These are phyloP conservation scores for Enteromius anoplus DNA, from an alignment of 2,797 vertebrate species.

Conservation along the genomic window DNA sequence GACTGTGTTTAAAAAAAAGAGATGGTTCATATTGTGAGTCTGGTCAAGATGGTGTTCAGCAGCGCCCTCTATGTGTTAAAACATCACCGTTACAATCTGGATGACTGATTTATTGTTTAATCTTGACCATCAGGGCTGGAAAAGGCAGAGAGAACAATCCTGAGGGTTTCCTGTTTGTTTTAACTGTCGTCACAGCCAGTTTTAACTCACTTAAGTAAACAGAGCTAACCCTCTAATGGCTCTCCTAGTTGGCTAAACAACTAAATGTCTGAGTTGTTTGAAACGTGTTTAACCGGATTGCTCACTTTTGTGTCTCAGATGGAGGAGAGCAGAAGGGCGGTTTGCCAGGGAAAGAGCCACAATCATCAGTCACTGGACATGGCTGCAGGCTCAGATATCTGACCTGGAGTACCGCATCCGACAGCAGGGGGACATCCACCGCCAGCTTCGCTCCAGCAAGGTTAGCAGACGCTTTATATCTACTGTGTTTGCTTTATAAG, in stretches of 20 bases:
- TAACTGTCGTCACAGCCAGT: not conserved
- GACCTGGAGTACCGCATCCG: slow-evolving; percentile 98
- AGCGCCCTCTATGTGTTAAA: slow-evolving; percentile 2
- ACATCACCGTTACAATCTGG: not conserved
- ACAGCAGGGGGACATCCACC: slow-evolving; percentile 97
- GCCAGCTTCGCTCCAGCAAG: slow-evolving; percentile 94
- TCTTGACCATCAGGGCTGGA: slow-evolving; percentile 16
- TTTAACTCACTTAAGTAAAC: not conserved
- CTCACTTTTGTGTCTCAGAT: slow-evolving; percentile 74
- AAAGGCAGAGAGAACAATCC: not conserved
- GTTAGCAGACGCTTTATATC: slow-evolving; percentile 68
- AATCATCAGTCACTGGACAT: slow-evolving; percentile 99
- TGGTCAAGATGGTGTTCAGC: not conserved
- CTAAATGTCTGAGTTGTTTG: not conserved
- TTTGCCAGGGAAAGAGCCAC: slow-evolving; percentile 93
- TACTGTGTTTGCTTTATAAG: not conserved
- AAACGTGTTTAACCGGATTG: not conserved
- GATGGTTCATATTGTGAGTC: not conserved
- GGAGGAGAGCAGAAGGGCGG: slow-evolving; percentile 92
- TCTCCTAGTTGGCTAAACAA: not conserved
- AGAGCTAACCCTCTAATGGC: not conserved
- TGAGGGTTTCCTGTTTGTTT: slow-evolving; percentile 32
- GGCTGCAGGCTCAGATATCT: slow-evolving; percentile 98
- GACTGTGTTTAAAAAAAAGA: not conserved
- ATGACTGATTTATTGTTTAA: not conserved